Evolutionary conservation across 2,888 invertebrate genomes (phyloP).

Genomic region (Agrochola litura): DNA sequence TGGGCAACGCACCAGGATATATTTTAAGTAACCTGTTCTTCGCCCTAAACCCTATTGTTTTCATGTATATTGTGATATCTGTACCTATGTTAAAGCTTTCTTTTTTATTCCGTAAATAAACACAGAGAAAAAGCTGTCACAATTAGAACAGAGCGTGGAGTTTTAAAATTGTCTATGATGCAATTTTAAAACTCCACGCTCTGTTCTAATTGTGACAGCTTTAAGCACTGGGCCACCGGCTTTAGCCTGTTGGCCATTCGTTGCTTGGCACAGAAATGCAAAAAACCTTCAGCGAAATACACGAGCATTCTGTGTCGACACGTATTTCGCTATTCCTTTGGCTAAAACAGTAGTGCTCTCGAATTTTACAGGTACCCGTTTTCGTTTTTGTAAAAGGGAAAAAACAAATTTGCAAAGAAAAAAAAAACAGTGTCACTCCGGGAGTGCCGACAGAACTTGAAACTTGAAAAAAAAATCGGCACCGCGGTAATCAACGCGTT

Average conservation of each 20-base stretch:
- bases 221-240: constrained; percentile 1
- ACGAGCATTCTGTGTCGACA: constrained; percentile 24
- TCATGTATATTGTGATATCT: too few relatives aligned
- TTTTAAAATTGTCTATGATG: constrained; percentile 48
- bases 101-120: constrained; percentile 5
- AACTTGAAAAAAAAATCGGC: too few relatives aligned
- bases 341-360: background rate
- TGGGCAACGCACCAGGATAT: too few relatives aligned
- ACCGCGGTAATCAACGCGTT: too few relatives aligned
- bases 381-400: background rate
- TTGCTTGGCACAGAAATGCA: constrained; percentile 30
- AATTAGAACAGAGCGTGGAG: constrained; percentile 7
- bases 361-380: constrained; percentile 3
- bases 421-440: too few relatives aligned
- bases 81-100: too few relatives aligned
- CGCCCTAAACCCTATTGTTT: too few relatives aligned
- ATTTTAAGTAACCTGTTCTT: too few relatives aligned
- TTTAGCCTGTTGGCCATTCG: constrained; percentile 22
- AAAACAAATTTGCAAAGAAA: too few relatives aligned
- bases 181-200: too few relatives aligned
- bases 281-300: constrained; percentile 32
- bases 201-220: too few relatives aligned
- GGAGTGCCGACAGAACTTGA: too few relatives aligned
- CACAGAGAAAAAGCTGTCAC: background rate
- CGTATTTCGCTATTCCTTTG: constrained; percentile 20